A percentile compares a stretch with the other conserved stretches of the same genome.
phyloP scores from a whole-genome alignment of 2,113 vertebrate genomes.

The Odontophorus gujanensis region DNA sequence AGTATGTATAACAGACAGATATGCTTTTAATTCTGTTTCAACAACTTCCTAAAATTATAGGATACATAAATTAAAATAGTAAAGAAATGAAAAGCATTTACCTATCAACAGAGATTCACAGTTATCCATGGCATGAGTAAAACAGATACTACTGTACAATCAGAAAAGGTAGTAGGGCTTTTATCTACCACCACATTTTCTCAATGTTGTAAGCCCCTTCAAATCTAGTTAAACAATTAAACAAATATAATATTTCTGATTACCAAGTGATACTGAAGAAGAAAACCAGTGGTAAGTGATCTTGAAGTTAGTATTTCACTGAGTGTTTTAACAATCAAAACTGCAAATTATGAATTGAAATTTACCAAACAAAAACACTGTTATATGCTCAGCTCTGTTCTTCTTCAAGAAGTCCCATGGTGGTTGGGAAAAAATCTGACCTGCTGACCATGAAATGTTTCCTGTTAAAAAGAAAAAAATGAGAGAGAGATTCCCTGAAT shows the following conservation, averaged over 20 bases:
- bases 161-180: background rate
- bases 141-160: background rate
- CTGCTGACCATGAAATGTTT: slow-evolving; percentile 83
- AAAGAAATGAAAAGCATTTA: background rate
- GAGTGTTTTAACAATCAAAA: background rate
- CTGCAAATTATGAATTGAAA: background rate
- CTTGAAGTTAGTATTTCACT: background rate
- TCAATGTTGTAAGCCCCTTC: background rate
- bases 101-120: background rate
- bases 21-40: background rate
- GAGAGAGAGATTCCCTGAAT: background rate
- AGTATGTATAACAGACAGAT: background rate
- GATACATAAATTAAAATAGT: background rate
- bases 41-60: background rate
- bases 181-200: background rate
- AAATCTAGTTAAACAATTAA: background rate
- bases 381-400: slow-evolving; percentile 84
- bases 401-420: slow-evolving; percentile 93
- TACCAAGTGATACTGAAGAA: background rate
- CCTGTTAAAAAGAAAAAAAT: slow-evolving; percentile 77
- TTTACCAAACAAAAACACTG: slow-evolving; percentile 80
- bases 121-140: background rate
- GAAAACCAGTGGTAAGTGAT: background rate
- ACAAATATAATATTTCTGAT: background rate
- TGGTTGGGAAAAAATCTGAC: slow-evolving; percentile 82